phyloP scores from a whole-genome alignment of 2,888 invertebrate species.

The Helicoverpa assulta region DNA sequence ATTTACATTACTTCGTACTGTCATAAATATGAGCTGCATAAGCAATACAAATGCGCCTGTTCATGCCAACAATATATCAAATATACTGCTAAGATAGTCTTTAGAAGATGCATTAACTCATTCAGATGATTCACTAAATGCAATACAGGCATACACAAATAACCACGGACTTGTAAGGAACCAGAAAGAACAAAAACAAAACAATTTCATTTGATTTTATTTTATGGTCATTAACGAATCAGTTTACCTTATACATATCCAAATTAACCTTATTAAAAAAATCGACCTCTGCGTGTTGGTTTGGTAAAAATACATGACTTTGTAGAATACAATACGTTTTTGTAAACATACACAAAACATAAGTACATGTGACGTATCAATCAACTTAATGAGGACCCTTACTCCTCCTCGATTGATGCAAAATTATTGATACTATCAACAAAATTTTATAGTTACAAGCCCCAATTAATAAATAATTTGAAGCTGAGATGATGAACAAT shows the following conservation, averaged over 20 bases:
- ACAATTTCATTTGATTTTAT: background rate
- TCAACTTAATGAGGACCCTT: background rate
- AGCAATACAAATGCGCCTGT: constrained; percentile 37
- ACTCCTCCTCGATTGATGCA: too few species aligned
- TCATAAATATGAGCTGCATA: constrained; percentile 33
- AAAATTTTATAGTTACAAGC: too few species aligned
- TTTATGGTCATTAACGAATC: constrained; percentile 28
- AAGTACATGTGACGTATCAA: background rate
- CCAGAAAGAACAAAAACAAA: constrained; percentile 3
- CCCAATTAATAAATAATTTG: too few species aligned
- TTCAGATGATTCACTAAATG: constrained; percentile 60
- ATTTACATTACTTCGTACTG: constrained; percentile 29
- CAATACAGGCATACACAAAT: constrained; percentile 49
- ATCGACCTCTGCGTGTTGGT: constrained; percentile 36
- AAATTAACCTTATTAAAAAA: constrained; percentile 22
- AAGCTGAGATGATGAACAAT: too few species aligned
- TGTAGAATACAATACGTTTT: constrained; percentile 22
- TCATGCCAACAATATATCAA: constrained; percentile 53
- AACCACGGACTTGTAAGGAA: constrained; percentile 20
- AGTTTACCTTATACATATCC: constrained; percentile 41
- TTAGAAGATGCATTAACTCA: constrained; percentile 58
- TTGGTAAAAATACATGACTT: constrained; percentile 45
- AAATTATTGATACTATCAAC: too few species aligned
- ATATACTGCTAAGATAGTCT: constrained; percentile 44
- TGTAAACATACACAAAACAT: constrained; percentile 11